Conservation (phyloP, 2,113 vertebrate species). For the Fukomys damarensis region DNA sequence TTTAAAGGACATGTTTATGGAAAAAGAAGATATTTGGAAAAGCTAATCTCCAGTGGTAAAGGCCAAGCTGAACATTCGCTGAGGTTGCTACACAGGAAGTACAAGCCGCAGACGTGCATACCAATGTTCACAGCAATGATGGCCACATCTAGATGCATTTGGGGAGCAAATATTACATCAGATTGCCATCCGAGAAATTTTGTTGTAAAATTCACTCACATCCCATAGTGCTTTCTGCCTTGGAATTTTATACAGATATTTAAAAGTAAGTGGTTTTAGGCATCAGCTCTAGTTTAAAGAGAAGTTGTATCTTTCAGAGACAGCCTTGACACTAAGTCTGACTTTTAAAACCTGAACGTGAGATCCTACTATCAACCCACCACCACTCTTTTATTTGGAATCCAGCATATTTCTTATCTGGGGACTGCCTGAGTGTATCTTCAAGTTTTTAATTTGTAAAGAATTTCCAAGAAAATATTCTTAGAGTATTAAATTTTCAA, state of each 20-base stretch:
- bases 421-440: not conserved
- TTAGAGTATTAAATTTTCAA: not conserved
- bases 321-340: not conserved
- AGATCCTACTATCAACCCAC: not conserved
- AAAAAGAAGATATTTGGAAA: not conserved
- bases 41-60: not conserved
- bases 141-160: too few relatives aligned
- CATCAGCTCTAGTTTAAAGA: not conserved
- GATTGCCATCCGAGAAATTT: not conserved
- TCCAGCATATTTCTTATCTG: not conserved
- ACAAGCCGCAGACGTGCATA: rapidly evolving
- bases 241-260: not conserved
- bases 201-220: not conserved
- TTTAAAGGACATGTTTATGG: not conserved
- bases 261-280: slow-evolving; percentile 5
- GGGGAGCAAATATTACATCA: not conserved
- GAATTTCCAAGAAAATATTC: slow-evolving; percentile 37
- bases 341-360: not conserved
- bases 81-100: not conserved
- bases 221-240: not conserved
- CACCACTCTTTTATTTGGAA: not conserved
- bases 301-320: not conserved
- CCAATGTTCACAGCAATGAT: too few relatives aligned
- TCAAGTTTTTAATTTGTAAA: slow-evolving; percentile 30
- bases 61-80: not conserved